Evolutionary conservation across 2,888 invertebrate genomes (phyloP).

Genomic region (Eupithecia subfuscata): DNA sequence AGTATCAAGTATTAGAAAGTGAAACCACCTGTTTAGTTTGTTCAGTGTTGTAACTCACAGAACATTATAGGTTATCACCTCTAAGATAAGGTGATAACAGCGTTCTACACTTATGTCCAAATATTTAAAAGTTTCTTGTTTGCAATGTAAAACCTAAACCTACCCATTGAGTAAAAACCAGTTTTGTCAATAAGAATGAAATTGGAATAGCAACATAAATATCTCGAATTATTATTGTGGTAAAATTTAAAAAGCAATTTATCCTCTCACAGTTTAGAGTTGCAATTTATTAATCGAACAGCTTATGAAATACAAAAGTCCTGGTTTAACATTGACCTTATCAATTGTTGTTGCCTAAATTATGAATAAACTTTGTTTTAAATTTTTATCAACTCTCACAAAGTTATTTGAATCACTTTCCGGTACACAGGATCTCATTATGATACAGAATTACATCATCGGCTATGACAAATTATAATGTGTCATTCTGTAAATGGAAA

Average conservation of each 20-base stretch:
- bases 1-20: constrained; percentile 42
- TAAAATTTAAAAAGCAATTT: not conserved
- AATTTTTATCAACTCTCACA: constrained; percentile 1
- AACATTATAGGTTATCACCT: constrained; percentile 54
- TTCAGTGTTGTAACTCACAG: constrained; percentile 51
- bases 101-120: constrained; percentile 25
- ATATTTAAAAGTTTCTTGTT: constrained; percentile 20
- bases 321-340: not conserved
- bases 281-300: not conserved
- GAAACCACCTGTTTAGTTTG: constrained; percentile 53
- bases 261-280: not conserved
- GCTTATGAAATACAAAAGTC: not conserved
- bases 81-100: constrained; percentile 36
- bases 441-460: constrained; percentile 28
- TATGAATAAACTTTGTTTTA: not conserved
- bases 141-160: not conserved
- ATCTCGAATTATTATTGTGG: not conserved
- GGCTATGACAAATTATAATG: constrained; percentile 25
- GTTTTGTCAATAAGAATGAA: constrained; percentile 11
- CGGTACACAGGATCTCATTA: constrained; percentile 7
- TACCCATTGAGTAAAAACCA: not conserved
- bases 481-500: constrained; percentile 26
- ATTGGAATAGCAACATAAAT: not conserved
- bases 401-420: constrained; percentile 24
- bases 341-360: not conserved